phyloP scores from a whole-genome alignment of 2,113 vertebrate genomes.

The Mobula birostris region DNA sequence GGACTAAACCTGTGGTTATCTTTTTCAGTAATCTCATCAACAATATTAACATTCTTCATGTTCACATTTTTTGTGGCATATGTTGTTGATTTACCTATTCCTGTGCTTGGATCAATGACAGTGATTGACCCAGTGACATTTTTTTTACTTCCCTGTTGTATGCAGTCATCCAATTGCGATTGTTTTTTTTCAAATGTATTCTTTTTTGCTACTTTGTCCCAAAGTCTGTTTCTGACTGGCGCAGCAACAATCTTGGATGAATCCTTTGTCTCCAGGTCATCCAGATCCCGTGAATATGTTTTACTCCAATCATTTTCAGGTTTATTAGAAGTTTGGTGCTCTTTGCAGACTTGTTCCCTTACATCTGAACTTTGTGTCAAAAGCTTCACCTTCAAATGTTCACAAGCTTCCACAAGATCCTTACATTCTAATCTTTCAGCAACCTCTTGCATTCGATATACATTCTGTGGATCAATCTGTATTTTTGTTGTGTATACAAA shows the following conservation, averaged over 20 bases:
- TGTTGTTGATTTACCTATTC: not conserved
- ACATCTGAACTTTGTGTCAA: slow-evolving; percentile 27
- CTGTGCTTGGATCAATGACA: slow-evolving; percentile 38
- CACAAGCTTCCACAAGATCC: slow-evolving; percentile 53
- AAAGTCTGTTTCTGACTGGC: slow-evolving; percentile 45
- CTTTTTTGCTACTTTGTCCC: slow-evolving; percentile 40
- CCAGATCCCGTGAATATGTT: slow-evolving; percentile 35
- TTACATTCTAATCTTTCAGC: slow-evolving; percentile 51
- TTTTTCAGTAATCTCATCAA: not conserved
- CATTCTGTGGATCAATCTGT: slow-evolving; percentile 49
- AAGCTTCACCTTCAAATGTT: slow-evolving; percentile 43
- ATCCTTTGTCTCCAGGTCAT: not conserved
- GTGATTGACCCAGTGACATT: not conserved
- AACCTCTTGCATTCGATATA: slow-evolving; percentile 50
- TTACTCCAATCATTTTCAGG: not conserved
- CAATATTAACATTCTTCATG: fast-evolving
- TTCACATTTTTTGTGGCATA: not conserved
- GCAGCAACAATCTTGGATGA: slow-evolving; percentile 37
- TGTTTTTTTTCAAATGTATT: not conserved
- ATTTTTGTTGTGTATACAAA: slow-evolving; percentile 55
- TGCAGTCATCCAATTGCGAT: not conserved
- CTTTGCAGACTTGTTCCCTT: slow-evolving; percentile 40
- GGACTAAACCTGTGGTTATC: not conserved
- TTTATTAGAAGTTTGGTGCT: not conserved
- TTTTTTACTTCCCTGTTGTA: slow-evolving; percentile 17